Evolutionary conservation across 2,888 invertebrate genomes (phyloP), one percentile per base, ranked within the genome.

Genomic region (Melieria crassipennis): DNA sequence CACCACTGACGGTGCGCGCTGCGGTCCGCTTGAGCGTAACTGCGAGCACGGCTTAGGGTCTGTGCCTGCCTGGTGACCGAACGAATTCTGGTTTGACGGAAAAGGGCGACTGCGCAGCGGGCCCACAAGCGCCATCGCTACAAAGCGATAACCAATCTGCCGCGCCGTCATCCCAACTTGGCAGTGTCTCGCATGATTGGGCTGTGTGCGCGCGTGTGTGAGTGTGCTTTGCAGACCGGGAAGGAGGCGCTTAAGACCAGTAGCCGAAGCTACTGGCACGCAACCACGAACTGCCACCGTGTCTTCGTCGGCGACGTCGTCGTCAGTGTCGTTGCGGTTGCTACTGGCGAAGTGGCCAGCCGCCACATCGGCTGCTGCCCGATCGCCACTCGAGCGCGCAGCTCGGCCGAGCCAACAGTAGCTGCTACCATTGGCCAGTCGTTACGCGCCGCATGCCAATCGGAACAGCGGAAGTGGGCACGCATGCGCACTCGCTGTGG

Each of bases 221-320:
- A 30, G 30, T 30, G 30, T 30, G 30, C 30, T 30, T 30, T 30
- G 30, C 30, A 30, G 30, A 30, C 61, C 52, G 60, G 43, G 81
- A 81, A 82, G 85, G 83, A 84, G 84, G 82, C 78, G 85, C 85
- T 83, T 82, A 86, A 86, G 82, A 82, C 86, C 86, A 79, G 86
- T 83, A 86, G 86, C 85, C 82, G 83, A 83, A 82, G 83, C 75
- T 76, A 60, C 42, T 70, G 63, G 45, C 50, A 57, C 48, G 16
- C 45, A 47, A 10, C 16, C 10, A 47, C 69, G 13, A 63, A 30
- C 42, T 9, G 13, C 50, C 45, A 62, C n/a, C 1, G 30, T 0
- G 10, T n/a, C 55, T 43, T 45, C 43, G 11, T 43, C 10, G 46
- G 7, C n/a, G 55, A 4, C 13, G 52, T 78, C 72, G 75, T 79